Evolutionary conservation across 2,113 vertebrate species (phyloP).

Genomic region (Amazona guildingii): DNA sequence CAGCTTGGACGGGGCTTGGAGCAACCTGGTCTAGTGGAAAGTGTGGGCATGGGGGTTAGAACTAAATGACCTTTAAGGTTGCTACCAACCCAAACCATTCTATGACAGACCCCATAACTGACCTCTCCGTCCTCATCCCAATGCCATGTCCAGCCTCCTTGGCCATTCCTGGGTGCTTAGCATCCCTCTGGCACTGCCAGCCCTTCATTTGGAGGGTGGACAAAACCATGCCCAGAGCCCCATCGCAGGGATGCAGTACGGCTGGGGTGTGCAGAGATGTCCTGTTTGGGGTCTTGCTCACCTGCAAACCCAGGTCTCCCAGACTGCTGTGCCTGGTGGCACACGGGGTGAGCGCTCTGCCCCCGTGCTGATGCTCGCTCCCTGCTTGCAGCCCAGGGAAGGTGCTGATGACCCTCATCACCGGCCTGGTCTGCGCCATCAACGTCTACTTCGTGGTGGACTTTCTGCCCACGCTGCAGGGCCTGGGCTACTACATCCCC

Average conservation of each 20-base stretch:
- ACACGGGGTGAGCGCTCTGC: neutral
- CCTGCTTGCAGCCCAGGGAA: constrained; percentile 57
- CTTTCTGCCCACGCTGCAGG: constrained; percentile 59
- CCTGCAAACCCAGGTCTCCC: neutral
- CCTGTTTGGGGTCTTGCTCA: rapidly evolving
- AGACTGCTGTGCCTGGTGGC: neutral
- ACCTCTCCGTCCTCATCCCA: neutral
- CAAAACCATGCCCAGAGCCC: neutral
- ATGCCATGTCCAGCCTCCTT: rapidly evolving
- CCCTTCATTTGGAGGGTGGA: neutral
- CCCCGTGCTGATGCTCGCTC: neutral
- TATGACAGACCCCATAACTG: neutral
- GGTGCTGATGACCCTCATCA: constrained; percentile 64
- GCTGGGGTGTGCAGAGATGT: neutral
- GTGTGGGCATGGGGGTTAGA: neutral
- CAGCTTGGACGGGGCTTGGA: neutral
- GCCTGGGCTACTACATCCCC: constrained; percentile 56
- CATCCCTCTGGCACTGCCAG: neutral
- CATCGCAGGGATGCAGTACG: rapidly evolving
- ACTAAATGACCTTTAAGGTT: neutral
- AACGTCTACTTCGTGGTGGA: constrained; percentile 77
- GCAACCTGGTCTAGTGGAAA: neutral
- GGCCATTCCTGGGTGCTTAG: neutral
- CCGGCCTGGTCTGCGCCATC: constrained; percentile 65
- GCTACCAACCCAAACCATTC: neutral